Evolutionary conservation across 2,888 invertebrate genomes (phyloP).

Genomic region (Noctua pronuba): DNA sequence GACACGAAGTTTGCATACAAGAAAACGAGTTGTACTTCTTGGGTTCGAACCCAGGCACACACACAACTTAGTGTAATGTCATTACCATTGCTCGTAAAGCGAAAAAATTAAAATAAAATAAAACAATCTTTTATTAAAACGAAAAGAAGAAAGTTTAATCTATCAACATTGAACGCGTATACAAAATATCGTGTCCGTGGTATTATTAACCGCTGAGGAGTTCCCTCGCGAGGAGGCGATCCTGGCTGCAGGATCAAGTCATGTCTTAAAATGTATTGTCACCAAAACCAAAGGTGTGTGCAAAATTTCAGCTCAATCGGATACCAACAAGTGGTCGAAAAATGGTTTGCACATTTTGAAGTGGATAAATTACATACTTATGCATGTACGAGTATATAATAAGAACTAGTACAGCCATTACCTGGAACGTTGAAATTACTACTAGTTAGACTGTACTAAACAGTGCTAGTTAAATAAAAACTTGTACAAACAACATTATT

Average conservation of each 20-base stretch:
- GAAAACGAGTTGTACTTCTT: neutral
- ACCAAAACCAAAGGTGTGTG: neutral
- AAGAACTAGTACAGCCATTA: too few relatives aligned
- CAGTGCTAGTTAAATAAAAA: too few relatives aligned
- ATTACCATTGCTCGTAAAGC: neutral
- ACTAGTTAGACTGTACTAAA: too few relatives aligned
- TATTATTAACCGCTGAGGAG: too few relatives aligned
- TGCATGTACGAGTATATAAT: too few relatives aligned
- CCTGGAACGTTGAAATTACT: too few relatives aligned
- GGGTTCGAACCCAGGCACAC: neutral
- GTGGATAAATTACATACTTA: too few relatives aligned
- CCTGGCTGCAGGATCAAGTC: neutral
- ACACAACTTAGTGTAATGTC: neutral
- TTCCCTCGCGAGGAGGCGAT: neutral
- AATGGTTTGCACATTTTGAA: too few relatives aligned
- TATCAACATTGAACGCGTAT: neutral
- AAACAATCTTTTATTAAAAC: neutral
- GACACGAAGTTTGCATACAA: conserved; percentile 14
- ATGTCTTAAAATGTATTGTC: neutral
- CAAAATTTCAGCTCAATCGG: neutral
- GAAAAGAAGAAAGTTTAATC: neutral
- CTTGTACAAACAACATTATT: too few relatives aligned
- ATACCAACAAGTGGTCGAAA: too few relatives aligned
- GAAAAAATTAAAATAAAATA: too few relatives aligned
- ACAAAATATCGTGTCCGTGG: neutral